Base-by-base conservation (phyloP, 2,888 invertebrate genomes). In the Callyntrura sp. region DNA sequence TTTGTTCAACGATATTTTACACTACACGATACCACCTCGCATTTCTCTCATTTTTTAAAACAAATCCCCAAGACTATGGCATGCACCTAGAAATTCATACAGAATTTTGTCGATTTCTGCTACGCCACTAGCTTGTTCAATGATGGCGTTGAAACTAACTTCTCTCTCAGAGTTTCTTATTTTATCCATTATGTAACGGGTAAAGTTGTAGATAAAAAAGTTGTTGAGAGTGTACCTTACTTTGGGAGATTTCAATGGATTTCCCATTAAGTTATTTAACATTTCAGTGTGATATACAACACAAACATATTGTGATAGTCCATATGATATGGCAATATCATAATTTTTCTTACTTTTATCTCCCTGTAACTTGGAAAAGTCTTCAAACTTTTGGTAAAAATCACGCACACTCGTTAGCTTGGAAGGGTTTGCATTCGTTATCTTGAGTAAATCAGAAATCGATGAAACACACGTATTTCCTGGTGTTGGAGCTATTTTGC, bases 241-340 rank as follows among this genome's bases (percentile, higher is more conserved):
- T 68, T 91, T 92, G 1, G 92, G 92, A 4, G 90, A 48, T 23
- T 86, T 90, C 9, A 93, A 87, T 0, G 92, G 92, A 17, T 91
- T 86, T 14, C 90, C 91, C 4, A 93, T 57, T 20, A 93, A 51
- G 57, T 78, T 90, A 48, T 92, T 92, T n/a, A 93, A 43, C 87
- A 91, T 90, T 17, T 81, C 85, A 12, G 90, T 76, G 73, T 92
- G 92, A 35, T 65, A 91, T 0, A 93, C 48, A 12, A 92, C 28
- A 73, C 90, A 84, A 20, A 91, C 65, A 28, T 84, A 93, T 57
- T 92, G 90, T 1, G 90, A 92, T n/a, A 89, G 83, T 3, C 35
- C 57, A 51, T 83, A 91, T 0, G 91, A 73, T 4, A 85, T 43
- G 1, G 35, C 11, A 12, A 93, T 91, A 45, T 92, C 91, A 62